These are phyloP conservation scores for Crypturellus undulatus DNA, from an alignment of 2,113 vertebrate genomes.

Conservation along the genomic window DNA sequence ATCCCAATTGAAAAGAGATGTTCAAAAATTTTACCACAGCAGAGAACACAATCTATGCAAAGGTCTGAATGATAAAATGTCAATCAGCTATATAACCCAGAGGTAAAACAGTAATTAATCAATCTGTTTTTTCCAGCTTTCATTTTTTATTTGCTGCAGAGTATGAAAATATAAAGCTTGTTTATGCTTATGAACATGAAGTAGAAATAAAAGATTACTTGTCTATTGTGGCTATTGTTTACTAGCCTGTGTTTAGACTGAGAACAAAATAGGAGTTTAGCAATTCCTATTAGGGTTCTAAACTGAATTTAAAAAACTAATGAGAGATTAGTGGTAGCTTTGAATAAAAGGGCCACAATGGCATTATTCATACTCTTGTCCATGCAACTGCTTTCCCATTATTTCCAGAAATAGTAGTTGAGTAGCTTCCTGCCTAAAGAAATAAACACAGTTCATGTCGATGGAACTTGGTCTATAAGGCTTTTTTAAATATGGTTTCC, in stretches of 20 bases:
- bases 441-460: not conserved
- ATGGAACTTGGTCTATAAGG: constrained; percentile 14
- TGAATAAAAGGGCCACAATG: constrained; percentile 31
- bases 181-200: constrained; percentile 7
- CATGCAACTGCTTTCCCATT: constrained; percentile 42
- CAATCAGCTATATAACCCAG: not conserved
- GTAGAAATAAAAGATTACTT: not conserved
- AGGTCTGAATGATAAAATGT: not conserved
- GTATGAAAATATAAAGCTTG: not conserved
- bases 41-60: not conserved
- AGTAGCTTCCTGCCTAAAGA: constrained; percentile 58
- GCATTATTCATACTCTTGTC: constrained; percentile 37
- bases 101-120: not conserved
- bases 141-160: not conserved
- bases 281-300: not conserved
- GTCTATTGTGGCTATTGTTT: not conserved
- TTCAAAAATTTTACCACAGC: not conserved
- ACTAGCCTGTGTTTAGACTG: not conserved
- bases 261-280: constrained; percentile 14
- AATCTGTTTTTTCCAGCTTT: not conserved
- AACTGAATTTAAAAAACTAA: constrained; percentile 34
- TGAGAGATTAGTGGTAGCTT: not conserved
- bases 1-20: not conserved
- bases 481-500: constrained; percentile 35
- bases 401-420: constrained; percentile 58